phyloP scores from a whole-genome alignment of 2,113 vertebrate species.

The Psilopogon haemacephalus region DNA sequence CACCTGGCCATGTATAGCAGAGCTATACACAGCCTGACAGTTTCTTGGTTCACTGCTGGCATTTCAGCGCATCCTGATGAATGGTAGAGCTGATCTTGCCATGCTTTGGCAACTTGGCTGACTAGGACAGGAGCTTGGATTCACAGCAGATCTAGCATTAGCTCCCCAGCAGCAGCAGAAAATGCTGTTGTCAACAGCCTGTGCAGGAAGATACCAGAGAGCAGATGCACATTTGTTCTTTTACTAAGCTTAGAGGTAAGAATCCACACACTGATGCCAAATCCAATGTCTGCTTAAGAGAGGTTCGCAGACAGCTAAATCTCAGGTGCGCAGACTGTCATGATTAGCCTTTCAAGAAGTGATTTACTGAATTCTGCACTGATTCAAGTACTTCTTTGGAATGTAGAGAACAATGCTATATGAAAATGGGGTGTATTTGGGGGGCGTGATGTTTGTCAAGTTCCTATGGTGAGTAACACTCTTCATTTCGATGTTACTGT shows the following conservation, averaged over 20 bases:
- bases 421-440: not conserved
- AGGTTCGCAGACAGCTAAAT: not conserved
- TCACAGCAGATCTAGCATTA: not conserved
- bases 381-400: not conserved
- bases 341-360: not conserved
- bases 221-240: not conserved
- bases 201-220: not conserved
- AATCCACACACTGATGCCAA: not conserved
- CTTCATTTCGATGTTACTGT: not conserved
- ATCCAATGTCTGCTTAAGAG: not conserved
- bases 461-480: not conserved
- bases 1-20: not conserved
- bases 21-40: not conserved
- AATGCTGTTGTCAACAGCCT: not conserved
- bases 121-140: not conserved
- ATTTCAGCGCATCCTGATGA: not conserved
- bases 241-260: not conserved
- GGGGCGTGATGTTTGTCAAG: rapidly evolving
- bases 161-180: not conserved
- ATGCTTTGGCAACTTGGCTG: not conserved
- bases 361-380: not conserved
- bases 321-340: not conserved
- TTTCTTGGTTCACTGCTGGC: rapidly evolving
- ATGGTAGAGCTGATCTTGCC: not conserved
- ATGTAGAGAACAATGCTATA: rapidly evolving